Evolutionary conservation across 2,888 invertebrate species (phyloP).

Genomic region (Gortyna flavago): DNA sequence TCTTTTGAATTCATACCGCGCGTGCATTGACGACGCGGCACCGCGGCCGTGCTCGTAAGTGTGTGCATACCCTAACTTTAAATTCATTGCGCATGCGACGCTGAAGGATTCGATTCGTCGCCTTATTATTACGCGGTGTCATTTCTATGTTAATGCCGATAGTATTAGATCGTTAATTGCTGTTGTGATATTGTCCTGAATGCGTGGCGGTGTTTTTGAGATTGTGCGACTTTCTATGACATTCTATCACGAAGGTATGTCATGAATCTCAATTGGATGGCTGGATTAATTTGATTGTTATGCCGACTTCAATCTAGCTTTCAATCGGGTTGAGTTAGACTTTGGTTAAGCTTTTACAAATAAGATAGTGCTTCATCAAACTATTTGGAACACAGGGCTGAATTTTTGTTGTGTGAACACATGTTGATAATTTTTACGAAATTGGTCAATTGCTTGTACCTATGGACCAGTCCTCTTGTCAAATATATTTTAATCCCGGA

Average conservation of each 20-base stretch:
- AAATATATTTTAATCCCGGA: not conserved
- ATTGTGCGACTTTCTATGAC: slow-evolving; percentile 51
- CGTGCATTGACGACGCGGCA: slow-evolving; percentile 13
- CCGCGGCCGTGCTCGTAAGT: not conserved
- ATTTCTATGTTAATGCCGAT: slow-evolving; percentile 79
- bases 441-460: not conserved
- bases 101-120: slow-evolving; percentile 64
- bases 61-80: slow-evolving; percentile 40
- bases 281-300: slow-evolving; percentile 9
- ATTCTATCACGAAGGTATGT: slow-evolving; percentile 32
- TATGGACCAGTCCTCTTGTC: not conserved
- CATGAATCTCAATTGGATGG: slow-evolving; percentile 22
- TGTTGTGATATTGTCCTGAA: slow-evolving; percentile 55
- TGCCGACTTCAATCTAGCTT: not conserved
- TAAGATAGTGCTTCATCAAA: not conserved
- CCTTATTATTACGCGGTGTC: slow-evolving; percentile 81
- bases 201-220: slow-evolving; percentile 46
- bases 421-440: too few relatives aligned
- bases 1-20: not conserved
- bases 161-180: slow-evolving; percentile 70
- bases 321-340: not conserved
- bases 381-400: not conserved
- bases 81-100: slow-evolving; percentile 60
- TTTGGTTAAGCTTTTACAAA: not conserved
- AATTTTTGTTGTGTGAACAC: not conserved